Evolutionary conservation across 2,113 vertebrate genomes (phyloP).

Genomic region (Sinosuthora webbiana): DNA sequence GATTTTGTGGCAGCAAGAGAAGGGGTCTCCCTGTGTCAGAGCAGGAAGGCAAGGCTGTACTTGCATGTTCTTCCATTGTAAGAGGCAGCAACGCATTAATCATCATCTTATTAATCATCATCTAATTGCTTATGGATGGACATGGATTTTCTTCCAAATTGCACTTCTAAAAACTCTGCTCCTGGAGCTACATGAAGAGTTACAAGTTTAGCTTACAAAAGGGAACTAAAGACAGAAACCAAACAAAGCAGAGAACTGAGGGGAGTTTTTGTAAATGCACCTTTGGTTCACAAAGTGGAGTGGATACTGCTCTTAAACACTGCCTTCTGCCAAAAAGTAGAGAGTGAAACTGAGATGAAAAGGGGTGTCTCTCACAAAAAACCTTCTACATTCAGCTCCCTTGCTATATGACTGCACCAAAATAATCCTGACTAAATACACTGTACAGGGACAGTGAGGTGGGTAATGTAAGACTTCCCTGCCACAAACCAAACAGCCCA

Average conservation of each 20-base stretch:
- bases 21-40: background rate
- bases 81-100: background rate
- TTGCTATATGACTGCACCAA: background rate
- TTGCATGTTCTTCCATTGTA: background rate
- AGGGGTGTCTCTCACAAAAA: background rate
- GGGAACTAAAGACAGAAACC: background rate
- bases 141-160: background rate
- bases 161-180: background rate
- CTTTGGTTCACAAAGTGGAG: background rate
- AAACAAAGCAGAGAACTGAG: background rate
- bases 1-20: background rate
- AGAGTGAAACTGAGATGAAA: background rate
- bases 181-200: background rate
- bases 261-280: background rate
- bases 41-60: background rate
- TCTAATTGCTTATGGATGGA: background rate
- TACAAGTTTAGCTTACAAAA: background rate
- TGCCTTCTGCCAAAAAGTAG: background rate
- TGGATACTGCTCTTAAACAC: background rate
- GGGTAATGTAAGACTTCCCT: background rate
- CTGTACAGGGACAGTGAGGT: background rate
- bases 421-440: background rate
- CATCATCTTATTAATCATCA: background rate
- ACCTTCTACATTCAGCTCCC: background rate
- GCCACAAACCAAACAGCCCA: background rate